Evolutionary conservation across 2,888 invertebrate genomes (phyloP), one percentile per base, ranked within the genome.

Genomic region (Mesoligia furuncula): DNA sequence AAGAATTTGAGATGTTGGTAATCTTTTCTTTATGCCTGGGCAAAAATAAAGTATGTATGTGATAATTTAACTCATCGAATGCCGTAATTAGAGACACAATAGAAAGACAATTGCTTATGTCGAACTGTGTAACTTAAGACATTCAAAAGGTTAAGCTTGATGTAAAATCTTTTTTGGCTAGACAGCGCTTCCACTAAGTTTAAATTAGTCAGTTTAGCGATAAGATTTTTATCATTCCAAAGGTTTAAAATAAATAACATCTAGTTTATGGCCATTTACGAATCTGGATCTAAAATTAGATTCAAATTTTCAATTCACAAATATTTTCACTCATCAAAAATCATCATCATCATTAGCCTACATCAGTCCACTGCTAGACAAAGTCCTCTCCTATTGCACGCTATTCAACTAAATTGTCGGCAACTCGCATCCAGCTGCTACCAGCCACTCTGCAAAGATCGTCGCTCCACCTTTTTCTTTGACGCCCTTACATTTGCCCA

Each of bases 1-100:
- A 72, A 59, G 70, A 62, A 83, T 79, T 79, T 20, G 67, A 79
- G 15, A 83, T 20, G 31, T 51, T 72, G n/a, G 51, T 73, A 59
- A 68, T 84, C 36, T 57, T 72, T 36, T 73, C 20, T 59, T 61
- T n/a, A 54, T 2, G 31, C 24, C 27, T 27, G 17, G 31, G n/a
- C 7, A 8, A 61, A 73, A 73, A 48, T 65, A 78, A 75, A 39
- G 4, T 27, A 17, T 5, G 15, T 15, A 24, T 48, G 48, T 42
- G 15, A 42, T 20, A 13, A 8, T 31, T 59, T 59, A n/a, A n/a
- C n/a, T n/a, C n/a, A n/a, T n/a, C n/a, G n/a, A n/a, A n/a, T n/a
- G n/a, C n/a, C n/a, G n/a, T n/a, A n/a, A n/a, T n/a, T n/a, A n/a
- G n/a, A n/a, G n/a, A n/a, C n/a, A n/a, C n/a, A n/a, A n/a, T n/a